phyloP scores from a whole-genome alignment of 1,140 invertebrate species.

The Formica exsecta region DNA sequence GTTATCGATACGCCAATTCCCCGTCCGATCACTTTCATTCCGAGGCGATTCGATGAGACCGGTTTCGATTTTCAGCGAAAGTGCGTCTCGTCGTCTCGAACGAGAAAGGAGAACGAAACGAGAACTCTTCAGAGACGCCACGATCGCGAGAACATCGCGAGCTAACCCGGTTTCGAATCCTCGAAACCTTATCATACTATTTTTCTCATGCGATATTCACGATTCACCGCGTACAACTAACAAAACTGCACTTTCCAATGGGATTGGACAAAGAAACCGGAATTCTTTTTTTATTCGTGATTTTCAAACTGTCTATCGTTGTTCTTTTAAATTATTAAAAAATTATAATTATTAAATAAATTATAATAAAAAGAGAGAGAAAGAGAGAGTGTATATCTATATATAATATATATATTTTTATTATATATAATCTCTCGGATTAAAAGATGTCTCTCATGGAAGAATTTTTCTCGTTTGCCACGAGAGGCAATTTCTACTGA shows the following conservation, averaged over 20 bases:
- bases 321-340: background rate
- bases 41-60: constrained; percentile 43
- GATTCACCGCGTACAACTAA: constrained; percentile 62
- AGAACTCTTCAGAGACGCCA: constrained; percentile 65
- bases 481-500: background rate
- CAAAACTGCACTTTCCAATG: constrained; percentile 60
- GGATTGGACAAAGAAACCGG: constrained; percentile 24
- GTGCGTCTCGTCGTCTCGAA: constrained; percentile 5
- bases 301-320: background rate
- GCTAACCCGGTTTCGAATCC: constrained; percentile 64
- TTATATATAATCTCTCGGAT: background rate
- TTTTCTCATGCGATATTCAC: constrained; percentile 47
- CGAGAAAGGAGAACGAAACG: background rate
- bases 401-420: background rate
- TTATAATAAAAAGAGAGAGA: too few relatives aligned
- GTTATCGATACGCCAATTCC: constrained; percentile 20
- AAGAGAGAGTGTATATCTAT: too few relatives aligned
- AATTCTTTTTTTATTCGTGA: background rate
- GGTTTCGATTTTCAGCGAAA: constrained; percentile 75
- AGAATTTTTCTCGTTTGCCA: background rate
- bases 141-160: constrained; percentile 57
- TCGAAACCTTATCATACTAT: constrained; percentile 40
- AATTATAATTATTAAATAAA: background rate
- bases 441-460: background rate
- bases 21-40: constrained; percentile 70